These are phyloP conservation scores for Trachymyrmex cornetzi DNA, from an alignment of 1,140 invertebrate genomes.

Conservation along the genomic window DNA sequence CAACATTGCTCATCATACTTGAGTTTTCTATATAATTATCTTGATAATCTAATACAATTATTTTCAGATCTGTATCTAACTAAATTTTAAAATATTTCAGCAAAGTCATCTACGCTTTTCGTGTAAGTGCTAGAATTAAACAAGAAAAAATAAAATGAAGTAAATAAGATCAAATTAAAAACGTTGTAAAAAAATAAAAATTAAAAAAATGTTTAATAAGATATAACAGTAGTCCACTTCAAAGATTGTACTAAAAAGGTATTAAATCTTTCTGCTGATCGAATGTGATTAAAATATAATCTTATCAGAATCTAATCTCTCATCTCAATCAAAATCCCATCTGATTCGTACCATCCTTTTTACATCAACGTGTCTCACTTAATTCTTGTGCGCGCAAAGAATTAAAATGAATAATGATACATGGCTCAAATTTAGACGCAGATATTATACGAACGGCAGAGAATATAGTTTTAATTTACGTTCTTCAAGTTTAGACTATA, in stretches of 20 bases:
- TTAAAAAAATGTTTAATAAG: not conserved
- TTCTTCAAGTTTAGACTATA: conserved; percentile 12
- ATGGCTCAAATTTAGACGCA: not conserved
- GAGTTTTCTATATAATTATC: too few species aligned
- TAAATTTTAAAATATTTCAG: too few species aligned
- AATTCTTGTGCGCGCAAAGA: not conserved
- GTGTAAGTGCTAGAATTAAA: not conserved
- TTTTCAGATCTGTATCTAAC: too few species aligned
- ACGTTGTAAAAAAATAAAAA: not conserved
- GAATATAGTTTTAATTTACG: conserved; percentile 19
- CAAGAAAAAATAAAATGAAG: not conserved
- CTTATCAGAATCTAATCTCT: not conserved
- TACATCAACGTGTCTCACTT: not conserved
- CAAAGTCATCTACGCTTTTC: too few species aligned
- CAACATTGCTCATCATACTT: too few species aligned
- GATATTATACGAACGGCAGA: not conserved
- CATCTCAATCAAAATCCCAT: conserved; percentile 15
- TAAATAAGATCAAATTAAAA: not conserved
- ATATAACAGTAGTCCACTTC: not conserved
- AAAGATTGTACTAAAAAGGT: not conserved
- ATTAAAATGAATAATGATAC: not conserved
- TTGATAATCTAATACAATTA: too few species aligned
- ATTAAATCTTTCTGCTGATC: not conserved
- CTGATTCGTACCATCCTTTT: not conserved
- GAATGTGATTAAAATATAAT: conserved; percentile 3